These are phyloP conservation scores for Telmatochromis sp. DNA, from an alignment of 2,113 vertebrate species.

Conservation along the genomic window DNA sequence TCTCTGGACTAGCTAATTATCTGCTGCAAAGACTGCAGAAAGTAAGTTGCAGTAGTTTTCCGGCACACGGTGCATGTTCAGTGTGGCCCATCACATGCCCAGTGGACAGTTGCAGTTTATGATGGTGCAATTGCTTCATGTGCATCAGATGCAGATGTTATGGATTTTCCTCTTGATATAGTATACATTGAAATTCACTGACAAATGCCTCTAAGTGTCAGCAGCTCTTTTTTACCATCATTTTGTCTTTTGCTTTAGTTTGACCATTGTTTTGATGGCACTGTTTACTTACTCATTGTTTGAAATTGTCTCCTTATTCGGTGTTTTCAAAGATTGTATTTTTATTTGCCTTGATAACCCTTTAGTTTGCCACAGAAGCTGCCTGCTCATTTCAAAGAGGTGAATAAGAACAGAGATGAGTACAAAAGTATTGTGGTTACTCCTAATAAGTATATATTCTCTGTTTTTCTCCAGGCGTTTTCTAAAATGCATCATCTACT, in stretches of 20 bases:
- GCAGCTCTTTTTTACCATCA: background rate
- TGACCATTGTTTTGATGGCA: background rate
- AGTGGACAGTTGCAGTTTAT: background rate
- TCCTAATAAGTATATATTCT: background rate
- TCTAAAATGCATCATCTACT: background rate
- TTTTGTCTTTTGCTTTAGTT: background rate
- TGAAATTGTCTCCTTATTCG: accelerated
- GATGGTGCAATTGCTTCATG: background rate
- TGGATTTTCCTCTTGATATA: background rate
- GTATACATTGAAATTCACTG: background rate
- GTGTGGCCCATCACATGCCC: background rate
- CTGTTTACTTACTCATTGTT: background rate
- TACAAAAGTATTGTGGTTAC: background rate
- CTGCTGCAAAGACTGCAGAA: background rate
- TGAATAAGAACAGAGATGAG: background rate
- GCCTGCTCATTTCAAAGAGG: background rate
- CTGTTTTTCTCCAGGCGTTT: background rate
- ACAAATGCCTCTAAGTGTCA: background rate
- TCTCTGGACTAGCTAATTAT: background rate
- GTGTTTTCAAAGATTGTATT: background rate
- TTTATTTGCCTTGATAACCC: background rate
- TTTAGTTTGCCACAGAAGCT: background rate
- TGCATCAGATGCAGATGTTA: background rate
- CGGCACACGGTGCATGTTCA: background rate
- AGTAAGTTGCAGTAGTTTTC: background rate